Evolutionary conservation across 2,888 invertebrate genomes (phyloP), one percentile per base, ranked within the genome.

Genomic region (Eubasilissa splendida): DNA sequence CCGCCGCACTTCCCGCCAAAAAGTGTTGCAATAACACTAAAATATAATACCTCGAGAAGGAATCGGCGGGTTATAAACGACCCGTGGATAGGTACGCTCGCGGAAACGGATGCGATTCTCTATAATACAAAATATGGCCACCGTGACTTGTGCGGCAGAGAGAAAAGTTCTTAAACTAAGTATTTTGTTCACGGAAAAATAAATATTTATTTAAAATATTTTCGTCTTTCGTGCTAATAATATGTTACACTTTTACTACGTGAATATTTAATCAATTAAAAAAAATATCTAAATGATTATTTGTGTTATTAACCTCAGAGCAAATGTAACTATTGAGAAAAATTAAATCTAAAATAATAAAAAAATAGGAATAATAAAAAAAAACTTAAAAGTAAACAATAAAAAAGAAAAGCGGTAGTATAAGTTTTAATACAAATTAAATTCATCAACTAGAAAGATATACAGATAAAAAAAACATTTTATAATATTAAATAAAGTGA

Each of bases 1-100:
- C 42, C 58, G 82, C 79, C 78, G 59, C n/a, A 60, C 70, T 73
- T 79, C 59, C 58, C 79, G 82, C 82, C 84, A 82, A 83, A 84
- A 84, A 84, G 80, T 83, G 83, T 82, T 83, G 83, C 84, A 84
- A 84, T 83, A 84, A 84, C 83, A 81, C 77, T 83, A 79, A 84
- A 81, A 75, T 80, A 81, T 82, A 80, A 76, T 79, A 56, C 68
- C 78, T 76, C 76, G 63, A 73, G 76, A 42, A 81, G 81, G 77
- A 81, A 79, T 71, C 56, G 70, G 78, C 54, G 73, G 76, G 75
- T 79, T 76, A 79, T 81, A 83, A 83, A 81, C 75, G 66, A 71
- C 50, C 33, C 14, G 22, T 14, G n/a, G 73, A 42, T 75, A 71
- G 22, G 77, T 63, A 33, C 77, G 33, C 63, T 22, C 60, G 52